These are phyloP conservation scores for Syritta pipiens DNA, from an alignment of 2,888 invertebrate genomes.

Conservation along the genomic window DNA sequence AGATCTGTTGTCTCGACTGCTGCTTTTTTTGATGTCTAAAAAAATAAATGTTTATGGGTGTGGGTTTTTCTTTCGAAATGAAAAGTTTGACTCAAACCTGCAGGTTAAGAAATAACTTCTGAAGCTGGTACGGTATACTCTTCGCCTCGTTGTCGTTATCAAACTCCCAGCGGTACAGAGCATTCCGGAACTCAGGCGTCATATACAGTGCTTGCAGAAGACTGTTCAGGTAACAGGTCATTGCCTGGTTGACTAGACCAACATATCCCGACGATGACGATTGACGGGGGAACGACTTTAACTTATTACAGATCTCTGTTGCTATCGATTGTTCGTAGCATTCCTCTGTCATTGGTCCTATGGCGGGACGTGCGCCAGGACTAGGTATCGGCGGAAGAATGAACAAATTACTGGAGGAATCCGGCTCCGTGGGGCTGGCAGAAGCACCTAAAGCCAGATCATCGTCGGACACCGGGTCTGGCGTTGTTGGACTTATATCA, in stretches of 20 bases:
- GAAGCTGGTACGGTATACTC: conserved; percentile 92
- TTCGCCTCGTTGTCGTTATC: conserved; percentile 85
- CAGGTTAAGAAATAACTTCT: conserved; percentile 90
- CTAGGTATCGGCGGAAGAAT: conserved; percentile 56
- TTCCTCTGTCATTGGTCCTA: conserved; percentile 58
- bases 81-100: conserved; percentile 80
- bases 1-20: conserved; percentile 93
- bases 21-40: conserved; percentile 86
- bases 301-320: conserved; percentile 37
- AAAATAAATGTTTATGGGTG: neutral
- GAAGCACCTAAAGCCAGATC: conserved; percentile 79
- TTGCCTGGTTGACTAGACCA: conserved; percentile 92
- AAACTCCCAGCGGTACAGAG: conserved; percentile 90
- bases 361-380: conserved; percentile 46
- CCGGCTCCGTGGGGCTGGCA: conserved; percentile 78
- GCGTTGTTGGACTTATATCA: conserved; percentile 75
- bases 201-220: conserved; percentile 92
- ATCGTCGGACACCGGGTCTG: conserved; percentile 77
- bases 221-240: conserved; percentile 95
- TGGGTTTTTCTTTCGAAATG: neutral
- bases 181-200: conserved; percentile 95
- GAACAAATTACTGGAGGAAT: conserved; percentile 70
- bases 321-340: conserved; percentile 49
- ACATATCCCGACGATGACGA: conserved; percentile 81
- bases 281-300: conserved; percentile 41